Evolutionary conservation across 2,888 invertebrate species (phyloP).

Genomic region (Amphipoea oculea): DNA sequence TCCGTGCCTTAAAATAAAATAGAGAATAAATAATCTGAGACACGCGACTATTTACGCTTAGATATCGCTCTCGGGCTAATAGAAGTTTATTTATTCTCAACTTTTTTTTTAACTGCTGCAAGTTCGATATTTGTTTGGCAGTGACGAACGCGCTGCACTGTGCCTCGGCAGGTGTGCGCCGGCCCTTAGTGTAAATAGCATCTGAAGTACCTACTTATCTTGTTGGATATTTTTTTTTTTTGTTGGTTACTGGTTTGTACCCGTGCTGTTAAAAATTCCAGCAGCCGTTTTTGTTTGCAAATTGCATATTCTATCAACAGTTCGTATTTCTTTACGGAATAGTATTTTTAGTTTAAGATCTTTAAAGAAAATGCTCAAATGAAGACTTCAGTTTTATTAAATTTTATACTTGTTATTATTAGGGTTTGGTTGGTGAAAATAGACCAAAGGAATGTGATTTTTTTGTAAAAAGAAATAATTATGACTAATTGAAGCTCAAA

Average conservation of each 20-base stretch:
- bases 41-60: too few species aligned
- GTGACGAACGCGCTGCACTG: too few species aligned
- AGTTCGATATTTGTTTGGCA: too few species aligned
- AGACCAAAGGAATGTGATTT: background rate
- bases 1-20: too few species aligned
- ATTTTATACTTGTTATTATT: constrained; percentile 2
- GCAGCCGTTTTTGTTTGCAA: background rate
- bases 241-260: background rate
- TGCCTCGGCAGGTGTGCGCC: too few species aligned
- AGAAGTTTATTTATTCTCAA: too few species aligned
- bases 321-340: background rate
- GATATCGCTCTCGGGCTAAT: too few species aligned
- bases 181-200: background rate
- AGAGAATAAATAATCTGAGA: too few species aligned
- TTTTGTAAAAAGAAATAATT: background rate
- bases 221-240: background rate
- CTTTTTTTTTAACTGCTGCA: too few species aligned
- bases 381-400: constrained; percentile 26
- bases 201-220: background rate
- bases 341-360: background rate
- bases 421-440: background rate
- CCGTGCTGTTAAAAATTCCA: background rate
- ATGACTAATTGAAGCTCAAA: constrained; percentile 64
- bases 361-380: constrained; percentile 41
- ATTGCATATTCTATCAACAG: background rate